Percentiles rank a stretch among this genome's conserved stretches.
Evolutionary conservation across 2,113 vertebrate species (phyloP).

Genomic region (Gila orcuttii): DNA sequence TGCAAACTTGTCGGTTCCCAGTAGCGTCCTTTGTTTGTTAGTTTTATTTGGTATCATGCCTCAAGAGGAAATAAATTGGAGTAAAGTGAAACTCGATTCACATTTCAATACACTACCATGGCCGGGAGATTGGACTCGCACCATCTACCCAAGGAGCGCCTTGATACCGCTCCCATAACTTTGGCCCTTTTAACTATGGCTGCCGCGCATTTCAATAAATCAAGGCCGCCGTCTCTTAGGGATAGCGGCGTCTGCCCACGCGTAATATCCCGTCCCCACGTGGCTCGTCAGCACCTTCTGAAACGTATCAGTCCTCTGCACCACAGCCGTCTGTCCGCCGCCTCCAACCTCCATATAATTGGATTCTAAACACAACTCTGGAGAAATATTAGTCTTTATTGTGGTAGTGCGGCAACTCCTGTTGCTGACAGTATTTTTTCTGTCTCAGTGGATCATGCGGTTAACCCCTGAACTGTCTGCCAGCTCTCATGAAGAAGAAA

Average conservation of each 20-base stretch:
- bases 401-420: slow-evolving; percentile 51
- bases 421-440: slow-evolving; percentile 50
- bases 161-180: slow-evolving; percentile 26
- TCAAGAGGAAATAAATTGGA: slow-evolving; percentile 33
- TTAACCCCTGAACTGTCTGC: slow-evolving; percentile 41
- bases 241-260: slow-evolving; percentile 36
- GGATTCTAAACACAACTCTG: slow-evolving; percentile 63
- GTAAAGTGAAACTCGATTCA: slow-evolving; percentile 23
- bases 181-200: slow-evolving; percentile 38
- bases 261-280: slow-evolving; percentile 51
- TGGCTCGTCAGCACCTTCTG: slow-evolving; percentile 60
- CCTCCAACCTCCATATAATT: slow-evolving; percentile 53
- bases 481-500: slow-evolving; percentile 36
- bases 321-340: slow-evolving; percentile 41
- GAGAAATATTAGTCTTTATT: slow-evolving; percentile 62
- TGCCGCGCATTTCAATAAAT: slow-evolving; percentile 53
- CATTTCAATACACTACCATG: slow-evolving; percentile 8
- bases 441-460: slow-evolving; percentile 38
- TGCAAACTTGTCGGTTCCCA: background rate
- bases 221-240: slow-evolving; percentile 50
- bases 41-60: slow-evolving; percentile 5
- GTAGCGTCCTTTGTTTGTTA: background rate
- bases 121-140: slow-evolving; percentile 42
- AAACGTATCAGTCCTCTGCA: slow-evolving; percentile 62
- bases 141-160: slow-evolving; percentile 2